Evolutionary conservation across 2,113 vertebrate genomes (phyloP), one percentile per base, ranked within the genome.

Genomic region (Silurus glanis): DNA sequence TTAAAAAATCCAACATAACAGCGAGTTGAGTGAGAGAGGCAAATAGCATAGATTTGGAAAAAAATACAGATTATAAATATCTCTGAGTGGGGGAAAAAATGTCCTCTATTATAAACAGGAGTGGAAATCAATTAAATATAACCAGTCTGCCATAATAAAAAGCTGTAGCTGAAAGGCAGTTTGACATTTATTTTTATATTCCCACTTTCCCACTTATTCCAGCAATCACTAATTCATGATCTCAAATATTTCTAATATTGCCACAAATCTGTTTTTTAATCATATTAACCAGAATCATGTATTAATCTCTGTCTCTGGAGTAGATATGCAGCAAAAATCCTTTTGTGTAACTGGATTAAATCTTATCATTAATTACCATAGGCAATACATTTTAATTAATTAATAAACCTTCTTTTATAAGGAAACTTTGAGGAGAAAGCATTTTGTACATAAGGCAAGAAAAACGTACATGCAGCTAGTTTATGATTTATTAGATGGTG

Each of bases 11-110:
- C 3, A 17, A 37, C 59, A 84, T 75, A 83, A 51, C 10, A 51
- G 21, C 1, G 5, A 23, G 47, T 51, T 51, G 21, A 47, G 19
- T 74, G 80, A 62, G 45, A 55, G 61, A 75, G 62, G 7, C 28
- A 75, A 51, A 55, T 28, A 74, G 61, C 23, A 74, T 71, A 56
- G 37, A 58, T 51, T 69, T n/a, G 21, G 19, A 14, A 62, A 58
- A 47, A 53, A 58, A 56, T 28, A 58, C 28, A 51, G 83, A 66
- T 75, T 53, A 59, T 81, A 74, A 59, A 62, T 80, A 78, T 85
- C 47, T 76, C 10, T 58, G 71, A 59, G 19, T 75, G 83, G 78
- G 61, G 81, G 78, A 53, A 74, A 88, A 88, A 51, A 59, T 88
- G 49, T 76, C 69, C n/a, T 88, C 14, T 59, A 56, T 75, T 76